phyloP scores from a whole-genome alignment of 2,888 invertebrate species.

The Dolichopus griseipennis region DNA sequence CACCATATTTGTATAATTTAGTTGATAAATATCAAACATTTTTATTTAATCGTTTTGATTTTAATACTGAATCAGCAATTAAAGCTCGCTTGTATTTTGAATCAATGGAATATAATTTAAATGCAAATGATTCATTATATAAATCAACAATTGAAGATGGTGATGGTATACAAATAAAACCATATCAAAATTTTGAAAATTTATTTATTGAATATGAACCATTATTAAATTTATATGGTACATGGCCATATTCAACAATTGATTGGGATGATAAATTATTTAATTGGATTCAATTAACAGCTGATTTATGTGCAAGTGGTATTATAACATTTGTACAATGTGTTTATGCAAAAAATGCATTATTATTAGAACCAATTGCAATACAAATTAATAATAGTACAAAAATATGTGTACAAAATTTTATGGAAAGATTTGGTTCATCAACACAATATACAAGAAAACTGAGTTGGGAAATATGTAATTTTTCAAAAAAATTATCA shows the following conservation, averaged over 20 bases:
- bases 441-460: neutral
- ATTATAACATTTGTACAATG: constrained; percentile 4
- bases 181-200: constrained; percentile 8
- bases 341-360: neutral
- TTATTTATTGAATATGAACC: neutral
- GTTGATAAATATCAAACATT: constrained; percentile 9
- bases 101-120: constrained; percentile 5
- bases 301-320: constrained; percentile 8
- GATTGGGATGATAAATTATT: neutral
- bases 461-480: neutral
- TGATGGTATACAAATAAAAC: neutral
- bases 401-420: neutral
- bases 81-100: neutral
- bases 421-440: neutral
- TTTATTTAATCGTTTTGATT: neutral
- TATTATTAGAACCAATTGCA: constrained; percentile 8
- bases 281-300: constrained; percentile 7
- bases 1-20: constrained; percentile 10
- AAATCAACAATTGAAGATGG: constrained; percentile 4
- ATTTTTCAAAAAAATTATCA: neutral
- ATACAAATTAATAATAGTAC: neutral
- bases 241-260: neutral
- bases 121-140: neutral
- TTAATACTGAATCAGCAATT: neutral
- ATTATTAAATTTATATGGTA: neutral